Evolutionary conservation across 2,113 vertebrate species (phyloP).

Genomic region (Oplegnathus fasciatus): DNA sequence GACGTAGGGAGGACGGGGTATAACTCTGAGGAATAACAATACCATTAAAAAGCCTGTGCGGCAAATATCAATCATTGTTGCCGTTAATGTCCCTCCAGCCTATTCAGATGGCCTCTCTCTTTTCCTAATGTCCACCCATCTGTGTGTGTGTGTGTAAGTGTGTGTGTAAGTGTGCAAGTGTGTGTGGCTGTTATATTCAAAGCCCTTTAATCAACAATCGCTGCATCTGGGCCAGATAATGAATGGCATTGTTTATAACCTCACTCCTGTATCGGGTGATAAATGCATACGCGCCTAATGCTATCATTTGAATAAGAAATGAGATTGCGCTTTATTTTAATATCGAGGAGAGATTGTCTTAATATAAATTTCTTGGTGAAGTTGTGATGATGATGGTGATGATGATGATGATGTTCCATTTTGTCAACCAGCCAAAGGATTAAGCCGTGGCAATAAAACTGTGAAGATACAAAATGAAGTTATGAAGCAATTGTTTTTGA

Average conservation of each 20-base stretch:
- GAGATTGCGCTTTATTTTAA: conserved; percentile 81
- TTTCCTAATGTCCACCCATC: conserved; percentile 95
- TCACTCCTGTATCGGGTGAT: conserved; percentile 94
- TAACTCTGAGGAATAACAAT: conserved; percentile 95
- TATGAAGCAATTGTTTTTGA: conserved; percentile 64
- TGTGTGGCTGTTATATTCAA: conserved; percentile 89
- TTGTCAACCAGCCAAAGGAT: conserved; percentile 67
- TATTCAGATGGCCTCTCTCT: conserved; percentile 93
- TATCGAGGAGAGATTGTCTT: conserved; percentile 84
- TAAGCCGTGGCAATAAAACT: conserved; percentile 58
- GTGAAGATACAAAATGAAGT: conserved; percentile 53
- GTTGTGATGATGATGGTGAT: conserved; percentile 49
- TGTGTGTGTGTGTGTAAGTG: conserved; percentile 84
- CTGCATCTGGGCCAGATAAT: conserved; percentile 97
- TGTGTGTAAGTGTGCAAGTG: conserved; percentile 49
- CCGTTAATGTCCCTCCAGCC: conserved; percentile 96
- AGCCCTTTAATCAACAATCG: conserved; percentile 96
- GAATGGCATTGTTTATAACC: conserved; percentile 97
- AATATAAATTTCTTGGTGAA: conserved; percentile 71
- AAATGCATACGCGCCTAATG: conserved; percentile 93
- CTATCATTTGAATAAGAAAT: conserved; percentile 96
- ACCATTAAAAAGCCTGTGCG: conserved; percentile 92
- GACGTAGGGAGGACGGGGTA: conserved; percentile 89
- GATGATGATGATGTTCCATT: conserved; percentile 53
- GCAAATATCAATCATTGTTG: conserved; percentile 96